phyloP scores from a whole-genome alignment of 2,113 vertebrate genomes.

The Ictalurus punctatus region DNA sequence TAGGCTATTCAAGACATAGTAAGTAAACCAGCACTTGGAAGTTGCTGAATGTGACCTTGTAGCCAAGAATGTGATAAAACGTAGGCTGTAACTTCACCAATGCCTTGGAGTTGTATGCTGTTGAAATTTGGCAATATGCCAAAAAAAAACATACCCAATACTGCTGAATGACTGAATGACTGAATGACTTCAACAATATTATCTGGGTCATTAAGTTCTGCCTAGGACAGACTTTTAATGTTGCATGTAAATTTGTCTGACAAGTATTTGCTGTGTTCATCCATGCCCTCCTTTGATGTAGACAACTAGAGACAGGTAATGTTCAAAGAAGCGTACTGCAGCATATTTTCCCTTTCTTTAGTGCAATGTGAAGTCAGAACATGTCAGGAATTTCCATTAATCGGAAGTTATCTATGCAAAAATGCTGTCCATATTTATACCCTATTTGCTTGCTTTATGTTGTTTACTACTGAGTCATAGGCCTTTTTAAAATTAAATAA shows the following conservation, averaged over 20 bases:
- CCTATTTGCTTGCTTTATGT: not conserved
- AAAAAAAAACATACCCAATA: constrained; percentile 32
- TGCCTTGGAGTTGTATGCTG: constrained; percentile 18
- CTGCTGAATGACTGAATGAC: constrained; percentile 19
- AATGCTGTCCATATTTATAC: not conserved
- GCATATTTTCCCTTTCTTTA: not conserved
- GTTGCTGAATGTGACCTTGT: constrained; percentile 16
- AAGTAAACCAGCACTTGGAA: constrained; percentile 50
- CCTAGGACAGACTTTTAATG: constrained; percentile 32
- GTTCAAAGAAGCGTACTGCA: constrained; percentile 13
- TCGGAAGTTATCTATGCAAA: constrained; percentile 7
- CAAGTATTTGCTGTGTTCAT: constrained; percentile 19
- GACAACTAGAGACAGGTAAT: constrained; percentile 36
- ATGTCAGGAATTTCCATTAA: constrained; percentile 31
- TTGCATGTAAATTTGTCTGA: constrained; percentile 25
- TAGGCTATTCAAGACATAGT: constrained; percentile 9
- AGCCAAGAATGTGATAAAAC: constrained; percentile 41
- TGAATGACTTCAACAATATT: constrained; percentile 27
- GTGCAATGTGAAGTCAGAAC: constrained; percentile 15
- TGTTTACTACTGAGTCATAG: not conserved
- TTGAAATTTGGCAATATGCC: constrained; percentile 40
- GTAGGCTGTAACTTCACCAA: constrained; percentile 23
- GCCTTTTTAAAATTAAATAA: not conserved
- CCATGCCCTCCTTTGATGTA: constrained; percentile 31
- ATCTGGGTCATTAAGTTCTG: constrained; percentile 18